Base-by-base conservation (phyloP, 2,888 invertebrate genomes). In the Notocelia uddmanniana region DNA sequence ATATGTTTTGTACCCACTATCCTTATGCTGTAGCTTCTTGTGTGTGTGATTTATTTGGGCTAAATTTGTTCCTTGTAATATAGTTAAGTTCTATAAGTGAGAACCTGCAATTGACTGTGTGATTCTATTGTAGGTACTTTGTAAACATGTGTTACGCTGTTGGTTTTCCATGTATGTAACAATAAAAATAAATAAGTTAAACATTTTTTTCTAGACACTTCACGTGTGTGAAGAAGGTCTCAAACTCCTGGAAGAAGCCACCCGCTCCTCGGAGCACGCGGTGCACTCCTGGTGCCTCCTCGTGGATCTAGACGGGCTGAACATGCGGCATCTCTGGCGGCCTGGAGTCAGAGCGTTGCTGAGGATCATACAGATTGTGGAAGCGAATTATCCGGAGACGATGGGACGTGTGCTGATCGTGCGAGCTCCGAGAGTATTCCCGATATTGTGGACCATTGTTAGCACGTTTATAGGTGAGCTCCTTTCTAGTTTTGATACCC, bases 381-480 rank as follows among this genome's bases (percentile, higher is more conserved):
- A 98, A 89, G 97, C 97, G 57, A 98, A 98, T 91, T 99, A 99
- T 91, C 98, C 98, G 0, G 98, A 99, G 93, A 98, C 98, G 11
- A 97, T 98, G 96, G 98, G 98, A 1, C 94, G 97, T 48, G 97
- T 98, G 74, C 94, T 98, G 72, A 97, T 99, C 71, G 97, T 98
- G 57, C 94, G 98, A 58, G 98, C 98, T 13, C 98, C 98, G 0
- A 94, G 98, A 75, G 98, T 98, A 62, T 99, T 99, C 89, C 98
- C 98, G 5, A 98, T 99, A 69, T 94, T 99, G 48, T 99, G 98
- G 98, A 98, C 98, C 0, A 95, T 99, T 72, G 97, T 99, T 76
- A 97, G 97, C 89, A 97, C 98, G 1, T 98, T 99, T 87, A 99
- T 99, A 81, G 96, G 97, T 97, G 10, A 86, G 85, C 73, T 45